Conservation (phyloP, 2,888 invertebrate species). For the Hybos culiciformis region DNA sequence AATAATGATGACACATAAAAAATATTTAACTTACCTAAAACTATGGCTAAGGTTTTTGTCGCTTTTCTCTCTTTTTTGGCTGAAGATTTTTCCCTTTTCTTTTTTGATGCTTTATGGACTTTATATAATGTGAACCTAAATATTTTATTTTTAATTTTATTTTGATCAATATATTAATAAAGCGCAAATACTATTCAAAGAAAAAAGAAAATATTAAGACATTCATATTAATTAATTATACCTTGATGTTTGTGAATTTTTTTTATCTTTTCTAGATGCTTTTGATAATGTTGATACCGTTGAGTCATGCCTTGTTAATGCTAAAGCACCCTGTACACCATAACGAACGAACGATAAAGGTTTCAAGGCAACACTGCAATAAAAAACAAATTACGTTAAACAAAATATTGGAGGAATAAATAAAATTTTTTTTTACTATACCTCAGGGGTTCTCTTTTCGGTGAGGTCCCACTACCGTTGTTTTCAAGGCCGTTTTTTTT, state of each 20-base stretch:
- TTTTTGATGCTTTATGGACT: slow-evolving; percentile 86
- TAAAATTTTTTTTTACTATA: slow-evolving; percentile 13
- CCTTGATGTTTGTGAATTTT: slow-evolving; percentile 37
- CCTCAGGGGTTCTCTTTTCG: slow-evolving; percentile 34
- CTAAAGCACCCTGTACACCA: slow-evolving; percentile 35
- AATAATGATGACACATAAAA: slow-evolving; percentile 1
- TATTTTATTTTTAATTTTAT: no score
- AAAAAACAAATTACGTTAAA: slow-evolving; percentile 6
- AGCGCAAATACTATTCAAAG: neutral
- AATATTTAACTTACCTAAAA: slow-evolving; percentile 77
- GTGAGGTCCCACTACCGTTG: slow-evolving; percentile 22
- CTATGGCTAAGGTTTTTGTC: slow-evolving; percentile 96
- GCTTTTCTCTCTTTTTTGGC: slow-evolving; percentile 94
- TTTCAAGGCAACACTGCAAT: slow-evolving; percentile 50
- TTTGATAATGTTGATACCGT: slow-evolving; percentile 46
- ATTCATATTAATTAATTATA: no score
- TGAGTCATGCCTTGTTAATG: slow-evolving; percentile 36
- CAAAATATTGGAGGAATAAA: slow-evolving; percentile 7
- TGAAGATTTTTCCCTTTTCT: slow-evolving; percentile 86
- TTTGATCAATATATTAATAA: neutral
- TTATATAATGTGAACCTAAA: slow-evolving; percentile 77
- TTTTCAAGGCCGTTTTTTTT: slow-evolving; percentile 29
- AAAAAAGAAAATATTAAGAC: neutral
- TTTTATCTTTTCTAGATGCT: slow-evolving; percentile 37
- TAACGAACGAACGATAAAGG: slow-evolving; percentile 34